Evolutionary conservation across 2,888 invertebrate species (phyloP).

Genomic region (Seladonia tumulorum): DNA sequence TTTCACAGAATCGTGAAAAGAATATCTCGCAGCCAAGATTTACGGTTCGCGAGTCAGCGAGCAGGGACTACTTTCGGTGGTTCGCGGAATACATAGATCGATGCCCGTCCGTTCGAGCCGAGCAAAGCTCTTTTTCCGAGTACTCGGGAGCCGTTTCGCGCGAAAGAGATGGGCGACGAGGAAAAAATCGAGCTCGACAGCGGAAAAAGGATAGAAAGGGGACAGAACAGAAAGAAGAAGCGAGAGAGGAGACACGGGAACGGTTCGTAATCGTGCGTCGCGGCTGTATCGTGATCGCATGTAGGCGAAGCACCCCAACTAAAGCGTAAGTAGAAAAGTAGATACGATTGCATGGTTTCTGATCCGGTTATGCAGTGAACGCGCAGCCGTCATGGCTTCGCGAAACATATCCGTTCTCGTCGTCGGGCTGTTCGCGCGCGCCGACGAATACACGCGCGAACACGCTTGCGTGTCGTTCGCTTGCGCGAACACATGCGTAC

Average conservation of each 20-base stretch:
- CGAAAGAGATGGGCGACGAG: background rate
- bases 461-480: conserved; percentile 4
- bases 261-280: conserved; percentile 52
- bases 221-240: background rate
- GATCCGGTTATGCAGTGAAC: conserved; percentile 82
- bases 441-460: conserved; percentile 16
- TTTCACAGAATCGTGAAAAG: background rate
- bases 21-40: background rate
- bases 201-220: background rate
- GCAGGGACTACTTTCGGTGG: background rate
- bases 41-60: background rate
- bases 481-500: background rate
- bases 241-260: background rate
- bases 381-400: conserved; percentile 80
- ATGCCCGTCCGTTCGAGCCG: background rate
- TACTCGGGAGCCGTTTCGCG: conserved; percentile 13
- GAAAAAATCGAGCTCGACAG: background rate
- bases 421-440: background rate
- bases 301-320: conserved; percentile 81
- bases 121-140: conserved; percentile 12
- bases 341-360: conserved; percentile 84
- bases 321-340: conserved; percentile 82
- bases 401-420: conserved; percentile 63
- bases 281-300: conserved; percentile 68
- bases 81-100: conserved; percentile 2